Evolutionary conservation across 1,140 invertebrate genomes (phyloP).

Genomic region (Notospermus geniculatus): DNA sequence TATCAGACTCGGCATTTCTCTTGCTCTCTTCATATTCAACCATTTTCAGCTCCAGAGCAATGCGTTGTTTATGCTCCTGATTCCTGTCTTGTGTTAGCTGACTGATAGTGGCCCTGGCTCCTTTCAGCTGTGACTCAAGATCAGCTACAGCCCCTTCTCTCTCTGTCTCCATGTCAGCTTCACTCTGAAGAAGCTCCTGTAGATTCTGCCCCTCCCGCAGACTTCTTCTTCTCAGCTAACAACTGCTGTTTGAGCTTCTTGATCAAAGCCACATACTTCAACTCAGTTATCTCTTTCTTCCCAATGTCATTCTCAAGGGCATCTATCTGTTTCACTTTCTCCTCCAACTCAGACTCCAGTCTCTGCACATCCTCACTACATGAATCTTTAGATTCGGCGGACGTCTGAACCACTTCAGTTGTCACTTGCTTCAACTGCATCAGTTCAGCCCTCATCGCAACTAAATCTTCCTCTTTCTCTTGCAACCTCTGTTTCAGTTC

Average conservation of each 20-base stretch:
- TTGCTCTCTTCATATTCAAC: constrained; percentile 40
- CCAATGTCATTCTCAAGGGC: neutral
- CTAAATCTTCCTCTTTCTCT: too few species aligned
- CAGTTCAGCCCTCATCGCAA: too few species aligned
- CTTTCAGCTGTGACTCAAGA: constrained; percentile 7
- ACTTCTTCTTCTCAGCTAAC: constrained; percentile 5
- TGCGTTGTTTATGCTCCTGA: constrained; percentile 30
- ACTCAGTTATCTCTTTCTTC: constrained; percentile 5
- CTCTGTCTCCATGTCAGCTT: neutral
- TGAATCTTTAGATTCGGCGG: too few species aligned
- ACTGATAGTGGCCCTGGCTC: neutral
- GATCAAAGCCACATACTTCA: constrained; percentile 14
- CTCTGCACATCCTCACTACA: too few species aligned
- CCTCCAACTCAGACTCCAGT: neutral
- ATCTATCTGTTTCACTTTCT: neutral
- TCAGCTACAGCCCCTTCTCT: neutral
- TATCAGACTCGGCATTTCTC: constrained; percentile 24
- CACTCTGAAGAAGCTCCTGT: constrained; percentile 8
- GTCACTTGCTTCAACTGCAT: too few species aligned
- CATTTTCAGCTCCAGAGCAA: constrained; percentile 54
- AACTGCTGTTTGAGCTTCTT: constrained; percentile 15
- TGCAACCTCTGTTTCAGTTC: too few species aligned
- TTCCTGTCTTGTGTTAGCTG: constrained; percentile 26
- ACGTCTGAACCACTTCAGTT: too few species aligned
- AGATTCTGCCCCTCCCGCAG: neutral